A percentile compares a stretch with the other conserved stretches of the same genome.
Evolutionary conservation across 2,113 vertebrate species (phyloP).

Genomic region (Melospiza melodia): DNA sequence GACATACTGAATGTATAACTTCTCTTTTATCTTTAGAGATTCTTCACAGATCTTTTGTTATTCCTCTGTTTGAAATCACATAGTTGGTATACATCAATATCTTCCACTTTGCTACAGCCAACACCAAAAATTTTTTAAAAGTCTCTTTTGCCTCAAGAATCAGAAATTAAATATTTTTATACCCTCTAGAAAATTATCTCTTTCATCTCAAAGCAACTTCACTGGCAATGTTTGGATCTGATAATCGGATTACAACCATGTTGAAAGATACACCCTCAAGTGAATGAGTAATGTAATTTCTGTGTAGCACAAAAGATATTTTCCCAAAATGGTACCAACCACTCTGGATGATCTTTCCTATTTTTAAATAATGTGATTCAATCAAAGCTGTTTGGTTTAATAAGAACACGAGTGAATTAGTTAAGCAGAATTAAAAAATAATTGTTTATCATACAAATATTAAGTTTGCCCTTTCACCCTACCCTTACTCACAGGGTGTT

Average conservation of each 20-base stretch:
- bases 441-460: not conserved
- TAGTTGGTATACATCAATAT: constrained; percentile 8
- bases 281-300: not conserved
- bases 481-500: not conserved
- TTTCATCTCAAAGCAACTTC: constrained; percentile 42
- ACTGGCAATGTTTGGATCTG: constrained; percentile 18
- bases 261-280: not conserved
- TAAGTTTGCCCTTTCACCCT: not conserved
- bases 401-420: not conserved
- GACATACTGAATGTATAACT: not conserved
- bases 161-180: constrained; percentile 30
- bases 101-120: constrained; percentile 5
- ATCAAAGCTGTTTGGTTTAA: not conserved
- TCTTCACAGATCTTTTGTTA: constrained; percentile 21
- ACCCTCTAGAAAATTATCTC: constrained; percentile 4
- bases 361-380: not conserved
- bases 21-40: constrained; percentile 40
- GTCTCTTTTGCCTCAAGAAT: constrained; percentile 27
- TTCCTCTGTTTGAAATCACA: constrained; percentile 21
- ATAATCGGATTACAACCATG: constrained; percentile 9
- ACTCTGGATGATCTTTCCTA: not conserved
- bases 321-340: not conserved
- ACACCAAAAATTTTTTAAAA: not conserved
- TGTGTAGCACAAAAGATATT: not conserved
- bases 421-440: not conserved